These are phyloP conservation scores for Phortica variegata DNA, from an alignment of 1,140 invertebrate genomes.

Conservation along the genomic window DNA sequence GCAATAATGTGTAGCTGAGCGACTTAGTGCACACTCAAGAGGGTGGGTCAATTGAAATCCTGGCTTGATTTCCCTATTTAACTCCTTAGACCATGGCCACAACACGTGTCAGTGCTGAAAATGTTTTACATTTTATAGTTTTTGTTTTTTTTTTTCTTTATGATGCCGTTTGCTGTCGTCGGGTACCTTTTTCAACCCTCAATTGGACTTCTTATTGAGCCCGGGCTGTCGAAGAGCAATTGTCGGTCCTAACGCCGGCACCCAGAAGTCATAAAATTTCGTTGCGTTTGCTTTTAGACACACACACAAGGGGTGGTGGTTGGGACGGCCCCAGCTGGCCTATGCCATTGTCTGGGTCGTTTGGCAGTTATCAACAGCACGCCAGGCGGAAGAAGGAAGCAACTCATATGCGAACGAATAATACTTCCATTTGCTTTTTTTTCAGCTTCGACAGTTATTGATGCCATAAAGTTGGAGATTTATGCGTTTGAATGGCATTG, in stretches of 20 bases:
- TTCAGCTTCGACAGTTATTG: constrained; percentile 50
- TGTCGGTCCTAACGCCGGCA: constrained; percentile 7
- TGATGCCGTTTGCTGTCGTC: constrained; percentile 21
- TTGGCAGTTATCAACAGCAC: constrained; percentile 27
- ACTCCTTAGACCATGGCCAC: too few species aligned
- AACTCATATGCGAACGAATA: too few species aligned
- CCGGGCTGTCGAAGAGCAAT: constrained; percentile 1
- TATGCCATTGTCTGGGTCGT: constrained; percentile 15
- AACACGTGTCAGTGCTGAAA: too few species aligned
- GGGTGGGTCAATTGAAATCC: too few species aligned
- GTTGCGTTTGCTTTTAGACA: constrained; percentile 31
- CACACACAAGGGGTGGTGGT: constrained; percentile 20
- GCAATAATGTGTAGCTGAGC: too few species aligned
- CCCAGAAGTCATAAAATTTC: constrained; percentile 47
- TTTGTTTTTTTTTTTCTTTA: constrained; percentile 46
- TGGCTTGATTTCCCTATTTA: too few species aligned
- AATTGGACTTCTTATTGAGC: constrained; percentile 16
- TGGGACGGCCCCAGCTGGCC: constrained; percentile 8
- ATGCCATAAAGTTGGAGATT: constrained; percentile 56
- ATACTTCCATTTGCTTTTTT: constrained; percentile 24
- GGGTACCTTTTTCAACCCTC: constrained; percentile 36
- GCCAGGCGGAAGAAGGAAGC: too few species aligned
- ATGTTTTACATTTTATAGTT: constrained; percentile 53
- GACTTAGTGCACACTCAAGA: too few species aligned
- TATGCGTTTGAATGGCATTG: constrained; percentile 33